Evolutionary conservation across 1,140 invertebrate genomes (phyloP), one percentile per base, ranked within the genome.

Genomic region (Atopsyche davidsoni): DNA sequence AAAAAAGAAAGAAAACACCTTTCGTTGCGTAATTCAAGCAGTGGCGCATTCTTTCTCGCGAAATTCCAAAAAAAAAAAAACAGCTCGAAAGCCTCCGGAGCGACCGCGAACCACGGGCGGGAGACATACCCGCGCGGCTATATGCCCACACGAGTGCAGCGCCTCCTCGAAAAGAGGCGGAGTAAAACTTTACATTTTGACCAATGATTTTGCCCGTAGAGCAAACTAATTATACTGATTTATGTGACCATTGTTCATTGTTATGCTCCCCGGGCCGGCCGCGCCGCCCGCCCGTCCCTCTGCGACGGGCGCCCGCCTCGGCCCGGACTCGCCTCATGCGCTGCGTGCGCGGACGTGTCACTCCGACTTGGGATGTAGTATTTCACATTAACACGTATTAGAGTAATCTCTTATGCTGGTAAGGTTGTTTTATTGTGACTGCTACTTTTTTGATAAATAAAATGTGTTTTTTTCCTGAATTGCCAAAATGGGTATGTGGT

Each of bases 191-290:
- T 53, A 61, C 67, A 65, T 68, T 71, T 70, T 71, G 71, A 72
- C 71, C 71, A 73, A 73, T 74, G 68, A 72, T 65, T 69, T 64
- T 59, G 62, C 69, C 62, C 65, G 65, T 64, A 64, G 61, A 62
- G 61, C 67, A 67, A 70, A 72, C 71, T 73, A 73, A 73, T 73
- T 73, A 72, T 72, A 71, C 70, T 72, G 71, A 73, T 72, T 73
- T 73, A 73, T 73, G 67, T 68, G 60, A 61, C 69, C 70, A 72
- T 73, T 73, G 71, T 73, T 66, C 71, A 72, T 73, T 73, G 71
- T 72, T 70, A 62, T 65, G 64, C 64, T 63, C 67, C 65, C 68
- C 62, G 65, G n/a, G n/a, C n/a, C 63, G 63, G 62, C 61, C 14
- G 32, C 22, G 22, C 39, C 10, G 19, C 40, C 32, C 44, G 23